Evolutionary conservation across 2,888 invertebrate species (phyloP).

Genomic region (Brachypterus glaber): DNA sequence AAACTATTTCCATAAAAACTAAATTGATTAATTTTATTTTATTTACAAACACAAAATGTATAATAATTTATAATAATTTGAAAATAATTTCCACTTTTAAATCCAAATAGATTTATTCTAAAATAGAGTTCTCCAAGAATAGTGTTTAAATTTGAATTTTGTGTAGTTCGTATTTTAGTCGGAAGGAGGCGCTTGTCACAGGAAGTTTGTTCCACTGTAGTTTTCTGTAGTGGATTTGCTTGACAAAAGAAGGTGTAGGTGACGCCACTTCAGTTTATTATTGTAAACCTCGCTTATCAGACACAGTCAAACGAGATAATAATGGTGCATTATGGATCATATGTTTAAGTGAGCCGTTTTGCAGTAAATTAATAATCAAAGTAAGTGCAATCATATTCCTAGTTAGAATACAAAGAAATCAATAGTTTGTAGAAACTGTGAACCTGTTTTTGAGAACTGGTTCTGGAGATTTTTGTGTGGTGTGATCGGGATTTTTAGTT

Average conservation of each 20-base stretch:
- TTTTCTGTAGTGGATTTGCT: too few species aligned
- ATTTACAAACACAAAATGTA: too few species aligned
- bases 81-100: too few species aligned
- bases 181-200: background rate
- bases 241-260: too few species aligned
- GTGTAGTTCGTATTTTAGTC: background rate
- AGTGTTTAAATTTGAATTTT: constrained; percentile 4
- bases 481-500: constrained; percentile 35
- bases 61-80: too few species aligned
- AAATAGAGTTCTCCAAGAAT: too few species aligned
- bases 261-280: constrained; percentile 20
- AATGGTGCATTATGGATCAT: constrained; percentile 32
- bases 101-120: too few species aligned
- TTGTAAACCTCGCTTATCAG: constrained; percentile 30
- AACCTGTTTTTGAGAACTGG: constrained; percentile 23
- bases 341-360: constrained; percentile 27
- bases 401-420: background rate
- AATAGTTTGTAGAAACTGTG: background rate
- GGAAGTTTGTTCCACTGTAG: background rate
- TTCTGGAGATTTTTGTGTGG: constrained; percentile 29
- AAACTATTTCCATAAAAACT: too few species aligned
- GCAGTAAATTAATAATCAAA: constrained; percentile 18
- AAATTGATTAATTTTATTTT: too few species aligned
- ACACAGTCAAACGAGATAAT: constrained; percentile 23
- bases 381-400: constrained; percentile 19